Conservation (phyloP, 2,113 vertebrate species). For the Macaca mulatta region DNA sequence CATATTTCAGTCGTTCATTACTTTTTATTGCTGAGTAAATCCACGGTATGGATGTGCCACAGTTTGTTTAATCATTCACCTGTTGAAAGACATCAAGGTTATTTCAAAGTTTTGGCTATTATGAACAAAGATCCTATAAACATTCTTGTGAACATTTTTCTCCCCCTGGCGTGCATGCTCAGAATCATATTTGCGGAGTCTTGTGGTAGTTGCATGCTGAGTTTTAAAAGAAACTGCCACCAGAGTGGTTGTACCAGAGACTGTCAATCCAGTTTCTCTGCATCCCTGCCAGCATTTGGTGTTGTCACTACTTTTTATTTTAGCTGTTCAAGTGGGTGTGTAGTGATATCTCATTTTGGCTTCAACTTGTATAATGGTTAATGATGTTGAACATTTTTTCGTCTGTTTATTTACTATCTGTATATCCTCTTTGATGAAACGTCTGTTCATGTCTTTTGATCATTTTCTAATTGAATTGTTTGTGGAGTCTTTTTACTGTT, state of each 20-base stretch:
- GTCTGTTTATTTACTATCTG: not conserved
- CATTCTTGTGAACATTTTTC: not conserved
- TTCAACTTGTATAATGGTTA: not conserved
- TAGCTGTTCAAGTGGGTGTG: not conserved
- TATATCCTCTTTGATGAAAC: not conserved
- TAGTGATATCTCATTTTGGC: not conserved
- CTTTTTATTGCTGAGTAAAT: not conserved
- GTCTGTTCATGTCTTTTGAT: not conserved
- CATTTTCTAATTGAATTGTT: not conserved
- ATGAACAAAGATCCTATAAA: not conserved
- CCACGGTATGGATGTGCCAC: not conserved
- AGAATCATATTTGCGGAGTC: not conserved
- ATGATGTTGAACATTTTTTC: not conserved
- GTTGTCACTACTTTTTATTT: not conserved
- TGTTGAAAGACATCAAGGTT: not conserved
- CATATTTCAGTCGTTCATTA: not conserved
- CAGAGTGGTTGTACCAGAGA: not conserved
- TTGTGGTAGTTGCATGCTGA: not conserved
- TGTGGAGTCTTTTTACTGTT: not conserved
- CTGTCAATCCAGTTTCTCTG: not conserved
- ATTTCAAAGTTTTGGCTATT: not conserved
- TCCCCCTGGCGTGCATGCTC: not conserved
- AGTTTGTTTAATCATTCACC: not conserved
- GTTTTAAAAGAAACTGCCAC: not conserved
- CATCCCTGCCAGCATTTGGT: not conserved